Conservation (phyloP, 2,888 invertebrate species). For the Reticulitermes lucifugus region DNA sequence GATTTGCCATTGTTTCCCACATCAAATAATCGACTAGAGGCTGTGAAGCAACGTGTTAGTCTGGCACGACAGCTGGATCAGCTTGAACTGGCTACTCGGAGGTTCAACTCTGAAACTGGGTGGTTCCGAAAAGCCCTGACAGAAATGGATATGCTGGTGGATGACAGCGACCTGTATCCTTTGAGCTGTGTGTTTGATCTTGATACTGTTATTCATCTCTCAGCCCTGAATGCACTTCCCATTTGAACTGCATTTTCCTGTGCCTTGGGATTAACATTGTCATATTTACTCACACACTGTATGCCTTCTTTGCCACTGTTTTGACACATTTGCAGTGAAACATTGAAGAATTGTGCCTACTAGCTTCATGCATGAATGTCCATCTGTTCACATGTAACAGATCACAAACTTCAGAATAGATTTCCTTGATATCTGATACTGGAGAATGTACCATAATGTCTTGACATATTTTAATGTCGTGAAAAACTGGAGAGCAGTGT, state of each 20-base stretch:
- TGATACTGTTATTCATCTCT: not conserved
- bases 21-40: slow-evolving; percentile 69
- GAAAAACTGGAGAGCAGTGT: too few species aligned
- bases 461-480: too few species aligned
- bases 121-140: slow-evolving; percentile 90
- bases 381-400: too few species aligned
- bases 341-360: too few species aligned
- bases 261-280: not conserved
- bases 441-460: too few species aligned
- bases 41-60: slow-evolving; percentile 78
- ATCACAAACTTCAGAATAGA: too few species aligned
- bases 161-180: slow-evolving; percentile 76
- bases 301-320: too few species aligned
- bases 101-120: slow-evolving; percentile 76
- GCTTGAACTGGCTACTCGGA: slow-evolving; percentile 71
- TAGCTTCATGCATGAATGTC: too few species aligned
- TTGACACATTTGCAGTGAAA: too few species aligned
- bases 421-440: too few species aligned
- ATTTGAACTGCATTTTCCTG: not conserved
- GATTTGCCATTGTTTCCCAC: slow-evolving; percentile 90
- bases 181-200: not conserved
- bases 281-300: too few species aligned
- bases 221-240: not conserved
- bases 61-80: slow-evolving; percentile 85
- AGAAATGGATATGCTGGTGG: slow-evolving; percentile 93